phyloP scores from a whole-genome alignment of 2,888 invertebrate genomes.

The Aphodius granarius region DNA sequence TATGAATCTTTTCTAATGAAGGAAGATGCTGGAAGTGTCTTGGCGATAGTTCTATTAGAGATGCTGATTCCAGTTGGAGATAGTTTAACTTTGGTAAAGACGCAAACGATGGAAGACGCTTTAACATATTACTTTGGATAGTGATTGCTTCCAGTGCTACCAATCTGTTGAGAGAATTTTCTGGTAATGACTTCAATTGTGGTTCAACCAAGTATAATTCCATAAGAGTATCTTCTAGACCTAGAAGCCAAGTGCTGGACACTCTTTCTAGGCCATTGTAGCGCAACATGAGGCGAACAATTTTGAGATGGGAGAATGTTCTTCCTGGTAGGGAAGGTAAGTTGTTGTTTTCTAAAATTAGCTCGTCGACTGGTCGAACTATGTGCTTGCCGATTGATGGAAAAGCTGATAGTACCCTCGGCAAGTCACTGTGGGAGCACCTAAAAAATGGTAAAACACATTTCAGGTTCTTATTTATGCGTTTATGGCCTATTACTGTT shows the following conservation, averaged over 20 bases:
- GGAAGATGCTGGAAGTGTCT: slow-evolving; percentile 72
- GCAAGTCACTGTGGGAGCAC: slow-evolving; percentile 90
- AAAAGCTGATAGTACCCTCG: slow-evolving; percentile 73
- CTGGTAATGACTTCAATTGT: slow-evolving; percentile 74
- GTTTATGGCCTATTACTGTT: too few relatives aligned
- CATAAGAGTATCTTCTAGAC: slow-evolving; percentile 74
- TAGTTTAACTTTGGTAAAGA: slow-evolving; percentile 73
- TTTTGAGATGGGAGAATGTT: slow-evolving; percentile 74
- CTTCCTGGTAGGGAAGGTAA: slow-evolving; percentile 83
- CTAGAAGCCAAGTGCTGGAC: slow-evolving; percentile 79
- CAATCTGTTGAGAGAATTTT: slow-evolving; percentile 75
- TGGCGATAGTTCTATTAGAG: slow-evolving; percentile 66
- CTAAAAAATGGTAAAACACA: too few relatives aligned
- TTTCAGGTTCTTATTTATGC: too few relatives aligned
- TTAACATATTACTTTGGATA: slow-evolving; percentile 74
- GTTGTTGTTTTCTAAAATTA: slow-evolving; percentile 86
- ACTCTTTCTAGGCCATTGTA: slow-evolving; percentile 82
- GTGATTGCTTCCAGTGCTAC: slow-evolving; percentile 81
- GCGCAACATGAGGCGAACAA: slow-evolving; percentile 78
- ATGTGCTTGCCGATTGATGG: slow-evolving; percentile 69
- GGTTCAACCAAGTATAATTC: slow-evolving; percentile 87
- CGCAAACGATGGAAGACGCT: slow-evolving; percentile 73
- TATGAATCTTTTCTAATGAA: slow-evolving; percentile 72
- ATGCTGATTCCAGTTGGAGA: slow-evolving; percentile 71
- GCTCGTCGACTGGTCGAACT: slow-evolving; percentile 75